Conservation (phyloP, 2,888 invertebrate species). For the Coelogynopora nodosa region DNA sequence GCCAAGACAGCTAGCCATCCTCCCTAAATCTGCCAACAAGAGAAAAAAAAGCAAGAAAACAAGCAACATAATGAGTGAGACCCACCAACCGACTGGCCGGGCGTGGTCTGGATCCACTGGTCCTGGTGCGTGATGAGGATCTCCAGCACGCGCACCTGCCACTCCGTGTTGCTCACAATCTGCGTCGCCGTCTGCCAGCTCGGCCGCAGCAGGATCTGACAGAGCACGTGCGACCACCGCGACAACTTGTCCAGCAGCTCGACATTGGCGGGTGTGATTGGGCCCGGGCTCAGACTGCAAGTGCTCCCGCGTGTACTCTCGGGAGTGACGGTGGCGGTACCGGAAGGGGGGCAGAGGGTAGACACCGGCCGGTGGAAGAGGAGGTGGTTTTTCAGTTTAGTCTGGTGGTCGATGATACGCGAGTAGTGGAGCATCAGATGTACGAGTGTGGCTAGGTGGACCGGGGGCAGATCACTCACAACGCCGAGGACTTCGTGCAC, state of each 20-base stretch:
- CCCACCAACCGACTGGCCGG: not conserved
- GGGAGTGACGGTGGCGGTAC: not conserved
- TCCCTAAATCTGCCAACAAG: too few species aligned
- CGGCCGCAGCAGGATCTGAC: conserved; percentile 72
- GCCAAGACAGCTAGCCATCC: too few species aligned
- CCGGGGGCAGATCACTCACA: conserved; percentile 67
- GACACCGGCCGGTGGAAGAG: conserved; percentile 66
- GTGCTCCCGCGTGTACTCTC: not conserved
- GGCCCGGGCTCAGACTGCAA: not conserved
- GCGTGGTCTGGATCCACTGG: not conserved
- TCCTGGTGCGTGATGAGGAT: not conserved
- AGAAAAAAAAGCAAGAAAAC: too few species aligned
- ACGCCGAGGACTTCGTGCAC: conserved; percentile 65
- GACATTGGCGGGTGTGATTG: conserved; percentile 53
- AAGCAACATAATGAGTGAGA: too few species aligned
- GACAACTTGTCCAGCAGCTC: conserved; percentile 54
- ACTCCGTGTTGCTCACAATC: conserved; percentile 38
- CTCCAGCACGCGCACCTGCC: not conserved
- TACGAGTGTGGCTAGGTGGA: conserved; percentile 68
- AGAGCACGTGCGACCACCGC: conserved; percentile 69
- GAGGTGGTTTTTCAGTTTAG: conserved; percentile 65
- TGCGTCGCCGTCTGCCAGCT: conserved; percentile 67
- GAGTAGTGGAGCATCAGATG: conserved; percentile 72
- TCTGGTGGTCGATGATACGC: conserved; percentile 70
- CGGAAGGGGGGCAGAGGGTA: not conserved